Evolutionary conservation across 2,888 invertebrate species (phyloP), one percentile per base, ranked within the genome.

Genomic region (Drosophila lacicola): DNA sequence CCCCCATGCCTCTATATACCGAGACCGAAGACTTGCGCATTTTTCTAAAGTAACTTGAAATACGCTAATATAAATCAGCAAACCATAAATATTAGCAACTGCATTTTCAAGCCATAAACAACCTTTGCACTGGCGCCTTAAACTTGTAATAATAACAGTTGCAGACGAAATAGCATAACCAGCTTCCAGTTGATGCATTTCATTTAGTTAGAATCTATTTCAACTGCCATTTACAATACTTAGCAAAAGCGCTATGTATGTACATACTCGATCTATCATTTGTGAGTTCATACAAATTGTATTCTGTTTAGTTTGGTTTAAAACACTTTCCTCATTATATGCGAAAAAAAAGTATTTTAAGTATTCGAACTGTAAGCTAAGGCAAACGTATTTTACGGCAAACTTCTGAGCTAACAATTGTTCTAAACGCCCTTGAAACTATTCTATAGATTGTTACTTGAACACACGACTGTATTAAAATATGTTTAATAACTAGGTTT

Each of bases 11-110:
- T 70, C 69, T 58, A 66, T 60, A 64, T 55, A 79, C 75, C 80
- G 83, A 84, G 83, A 84, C 88, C 87, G 88, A 84, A 84, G 83
- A 84, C 83, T 84, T 84, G 84, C 78, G 87, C 84, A 86, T 89
- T 89, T 89, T 84, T 89, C 78, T 81, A 87, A 65, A 66, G 72
- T 88, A 78, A 81, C 75, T 74, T 65, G 55, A 55, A 61, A 64
- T 70, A 73, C 54, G 68, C 65, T 71, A 70, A 65, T 49, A 66
- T 58, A 54, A 61, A 49, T 51, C 47, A 77, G 64, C 41, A 33
- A 45, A 76, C 55, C 81, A 80, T 69, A 65, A 78, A 55, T 69
- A 71, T 86, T 75, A 66, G 45, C 49, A 54, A 49, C 53, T 53
- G 45, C 54, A 66, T 71, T 78, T 73, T 39, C 56, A 74, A 68